A percentile compares a stretch with the other conserved stretches of the same genome.
Conservation (phyloP, 2,113 vertebrate genomes). For the Actenoides hombroni region DNA sequence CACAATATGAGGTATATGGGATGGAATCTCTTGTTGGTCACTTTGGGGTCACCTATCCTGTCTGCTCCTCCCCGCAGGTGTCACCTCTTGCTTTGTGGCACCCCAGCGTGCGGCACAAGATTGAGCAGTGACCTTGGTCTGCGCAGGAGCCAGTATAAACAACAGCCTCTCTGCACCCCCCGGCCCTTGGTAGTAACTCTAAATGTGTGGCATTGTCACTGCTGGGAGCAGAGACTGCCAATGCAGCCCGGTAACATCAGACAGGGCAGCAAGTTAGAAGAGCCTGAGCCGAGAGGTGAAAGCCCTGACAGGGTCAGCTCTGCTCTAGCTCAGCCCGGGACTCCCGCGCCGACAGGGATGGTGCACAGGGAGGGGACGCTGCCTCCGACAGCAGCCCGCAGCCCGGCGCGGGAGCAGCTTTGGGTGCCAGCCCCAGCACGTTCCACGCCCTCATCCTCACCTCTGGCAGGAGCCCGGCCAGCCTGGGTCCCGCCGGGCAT, state of each 20-base stretch:
- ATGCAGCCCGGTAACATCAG: too few relatives aligned
- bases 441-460: not conserved
- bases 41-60: not conserved
- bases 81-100: not conserved
- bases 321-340: too few relatives aligned
- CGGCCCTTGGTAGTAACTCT: too few relatives aligned
- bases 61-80: not conserved
- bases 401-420: accelerated
- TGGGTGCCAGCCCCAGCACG: accelerated
- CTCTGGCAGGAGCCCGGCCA: not conserved
- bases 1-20: not conserved
- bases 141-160: too few relatives aligned
- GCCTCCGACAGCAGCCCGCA: not conserved
- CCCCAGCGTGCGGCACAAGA: not conserved
- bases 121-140: not conserved
- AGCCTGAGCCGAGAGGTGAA: too few relatives aligned
- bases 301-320: too few relatives aligned
- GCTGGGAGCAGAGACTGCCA: too few relatives aligned
- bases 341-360: too few relatives aligned
- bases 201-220: too few relatives aligned
- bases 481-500: not conserved
- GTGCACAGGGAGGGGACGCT: accelerated
- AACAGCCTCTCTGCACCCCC: too few relatives aligned
- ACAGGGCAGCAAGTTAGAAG: too few relatives aligned
- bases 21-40: not conserved